Evolutionary conservation across 30 jellyfish, hydroid and myxozoan species (phyloP).

Genomic region (Aurelia sp.): DNA sequence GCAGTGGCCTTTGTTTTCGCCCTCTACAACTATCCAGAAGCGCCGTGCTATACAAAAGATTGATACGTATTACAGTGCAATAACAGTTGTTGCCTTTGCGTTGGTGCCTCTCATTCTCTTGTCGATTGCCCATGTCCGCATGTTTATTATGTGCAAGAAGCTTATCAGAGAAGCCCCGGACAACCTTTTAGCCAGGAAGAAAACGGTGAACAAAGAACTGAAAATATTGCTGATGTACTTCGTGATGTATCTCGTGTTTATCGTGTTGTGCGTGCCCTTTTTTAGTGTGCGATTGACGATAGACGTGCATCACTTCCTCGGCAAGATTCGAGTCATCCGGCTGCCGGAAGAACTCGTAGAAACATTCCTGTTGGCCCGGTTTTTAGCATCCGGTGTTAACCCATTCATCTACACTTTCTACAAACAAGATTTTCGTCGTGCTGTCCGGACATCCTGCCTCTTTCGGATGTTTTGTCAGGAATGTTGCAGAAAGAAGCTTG

Average conservation of each 20-base stretch:
- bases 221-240: slow-evolving; percentile 55
- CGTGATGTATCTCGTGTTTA: slow-evolving; percentile 57
- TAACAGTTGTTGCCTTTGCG: slow-evolving; percentile 28
- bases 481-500: slow-evolving; percentile 9
- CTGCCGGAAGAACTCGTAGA: slow-evolving; percentile 31
- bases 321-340: not conserved
- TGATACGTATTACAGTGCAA: slow-evolving; percentile 38
- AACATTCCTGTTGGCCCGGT: slow-evolving; percentile 47
- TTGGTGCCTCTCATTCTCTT: slow-evolving; percentile 39
- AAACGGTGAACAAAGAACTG: slow-evolving; percentile 50
- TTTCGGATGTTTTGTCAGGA: not conserved
- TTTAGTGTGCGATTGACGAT: slow-evolving; percentile 58
- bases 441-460: slow-evolving; percentile 30
- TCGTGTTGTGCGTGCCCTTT: slow-evolving; percentile 62
- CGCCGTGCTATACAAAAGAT: slow-evolving; percentile 8
- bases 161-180: slow-evolving; percentile 62
- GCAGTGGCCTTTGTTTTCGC: slow-evolving; percentile 55
- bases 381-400: slow-evolving; percentile 63
- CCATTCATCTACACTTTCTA: slow-evolving; percentile 74
- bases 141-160: slow-evolving; percentile 50
- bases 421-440: slow-evolving; percentile 78
- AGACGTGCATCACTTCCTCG: slow-evolving; percentile 31
- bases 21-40: not conserved
- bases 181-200: slow-evolving; percentile 54
- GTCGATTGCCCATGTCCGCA: slow-evolving; percentile 44